Percentiles rank a stretch among this genome's conserved stretches.
Conservation (phyloP, 2,797 vertebrate species). For the Notoglanidium macrostoma region DNA sequence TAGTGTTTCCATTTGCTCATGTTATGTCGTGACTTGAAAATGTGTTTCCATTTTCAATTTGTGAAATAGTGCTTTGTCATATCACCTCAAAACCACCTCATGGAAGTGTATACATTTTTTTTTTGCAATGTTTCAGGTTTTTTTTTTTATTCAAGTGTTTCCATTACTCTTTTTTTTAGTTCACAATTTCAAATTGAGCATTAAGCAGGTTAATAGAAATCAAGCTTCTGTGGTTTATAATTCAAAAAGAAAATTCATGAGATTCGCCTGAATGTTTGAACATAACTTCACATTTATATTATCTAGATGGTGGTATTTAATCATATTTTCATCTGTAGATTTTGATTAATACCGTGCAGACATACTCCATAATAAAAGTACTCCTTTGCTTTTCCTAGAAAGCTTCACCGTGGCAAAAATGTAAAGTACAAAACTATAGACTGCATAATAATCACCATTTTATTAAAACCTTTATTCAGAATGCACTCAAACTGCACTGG, state of each 20-base stretch:
- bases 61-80: too few species aligned
- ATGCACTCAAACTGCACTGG: conserved; percentile 42
- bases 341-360: not conserved
- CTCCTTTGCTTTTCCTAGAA: not conserved
- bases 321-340: not conserved
- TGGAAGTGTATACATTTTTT: too few species aligned
- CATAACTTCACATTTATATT: too few species aligned
- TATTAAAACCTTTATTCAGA: conserved; percentile 48
- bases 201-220: too few species aligned
- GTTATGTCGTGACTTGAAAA: too few species aligned
- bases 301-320: not conserved
- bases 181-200: too few species aligned
- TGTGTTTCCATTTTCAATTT: too few species aligned
- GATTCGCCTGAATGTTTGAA: not conserved
- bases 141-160: too few species aligned
- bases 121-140: too few species aligned
- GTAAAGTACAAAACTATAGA: not conserved
- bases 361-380: not conserved
- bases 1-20: too few species aligned
- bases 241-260: not conserved
- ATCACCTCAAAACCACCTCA: too few species aligned
- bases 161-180: too few species aligned
- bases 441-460: conserved; percentile 18
- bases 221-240: not conserved
- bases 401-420: not conserved